phyloP scores from a whole-genome alignment of 2,113 vertebrate species.

The Azemiops feae region DNA sequence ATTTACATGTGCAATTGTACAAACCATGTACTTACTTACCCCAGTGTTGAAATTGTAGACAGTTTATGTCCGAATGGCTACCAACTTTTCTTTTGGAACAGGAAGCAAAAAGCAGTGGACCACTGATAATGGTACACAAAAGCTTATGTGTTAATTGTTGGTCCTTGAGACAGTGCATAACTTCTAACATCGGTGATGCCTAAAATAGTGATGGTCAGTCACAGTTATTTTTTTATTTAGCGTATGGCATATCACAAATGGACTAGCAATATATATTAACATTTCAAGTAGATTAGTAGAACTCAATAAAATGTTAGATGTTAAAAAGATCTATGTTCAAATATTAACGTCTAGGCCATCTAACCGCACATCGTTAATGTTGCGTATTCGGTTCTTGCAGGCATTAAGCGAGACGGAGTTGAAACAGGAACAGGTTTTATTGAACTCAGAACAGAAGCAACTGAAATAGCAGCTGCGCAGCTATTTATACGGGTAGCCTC shows the following conservation, averaged over 20 bases:
- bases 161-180: background rate
- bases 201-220: background rate
- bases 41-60: background rate
- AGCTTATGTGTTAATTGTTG: background rate
- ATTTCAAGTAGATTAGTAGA: background rate
- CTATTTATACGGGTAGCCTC: too few relatives aligned
- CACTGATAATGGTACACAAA: background rate
- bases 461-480: too few relatives aligned
- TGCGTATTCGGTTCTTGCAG: too few relatives aligned
- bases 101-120: background rate
- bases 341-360: background rate
- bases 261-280: background rate
- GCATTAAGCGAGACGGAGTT: too few relatives aligned
- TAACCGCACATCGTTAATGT: too few relatives aligned
- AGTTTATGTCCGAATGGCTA: background rate
- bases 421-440: too few relatives aligned
- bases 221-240: background rate
- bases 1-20: background rate
- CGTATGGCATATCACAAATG: background rate
- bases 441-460: too few relatives aligned
- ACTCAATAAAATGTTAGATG: background rate
- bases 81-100: background rate
- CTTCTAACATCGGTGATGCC: background rate
- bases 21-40: background rate
- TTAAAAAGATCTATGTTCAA: background rate